Evolutionary conservation across 2,113 vertebrate species (phyloP).

Genomic region (Bos indicus): DNA sequence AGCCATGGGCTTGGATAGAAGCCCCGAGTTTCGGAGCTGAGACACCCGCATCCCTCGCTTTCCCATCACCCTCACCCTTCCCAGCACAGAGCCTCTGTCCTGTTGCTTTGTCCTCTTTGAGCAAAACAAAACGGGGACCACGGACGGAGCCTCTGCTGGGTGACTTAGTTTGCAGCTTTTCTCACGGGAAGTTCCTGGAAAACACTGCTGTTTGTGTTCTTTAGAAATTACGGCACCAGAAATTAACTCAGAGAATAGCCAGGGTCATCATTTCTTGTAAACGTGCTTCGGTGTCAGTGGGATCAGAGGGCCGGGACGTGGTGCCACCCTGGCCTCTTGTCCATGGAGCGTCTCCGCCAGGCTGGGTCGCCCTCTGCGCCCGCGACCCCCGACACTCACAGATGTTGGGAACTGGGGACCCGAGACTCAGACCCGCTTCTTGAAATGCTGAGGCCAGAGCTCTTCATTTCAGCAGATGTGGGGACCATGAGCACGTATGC

Average conservation of each 20-base stretch:
- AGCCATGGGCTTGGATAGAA: not conserved
- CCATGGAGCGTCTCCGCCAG: not conserved
- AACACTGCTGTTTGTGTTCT: not conserved
- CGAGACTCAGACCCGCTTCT: not conserved
- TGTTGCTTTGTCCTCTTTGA: not conserved
- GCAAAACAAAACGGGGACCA: not conserved
- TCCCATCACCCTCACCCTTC: rapidly evolving
- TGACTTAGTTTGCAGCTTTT: not conserved
- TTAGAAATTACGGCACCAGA: not conserved
- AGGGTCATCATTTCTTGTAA: not conserved
- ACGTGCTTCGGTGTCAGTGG: not conserved
- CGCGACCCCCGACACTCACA: rapidly evolving
- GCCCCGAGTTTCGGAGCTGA: rapidly evolving
- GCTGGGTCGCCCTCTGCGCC: rapidly evolving
- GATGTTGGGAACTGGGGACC: rapidly evolving
- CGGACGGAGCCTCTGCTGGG: rapidly evolving
- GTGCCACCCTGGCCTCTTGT: not conserved
- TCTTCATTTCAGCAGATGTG: not conserved
- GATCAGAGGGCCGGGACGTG: rapidly evolving
- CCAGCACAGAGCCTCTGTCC: not conserved
- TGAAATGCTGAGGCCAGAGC: not conserved
- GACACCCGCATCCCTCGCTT: rapidly evolving
- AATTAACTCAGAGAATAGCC: not conserved
- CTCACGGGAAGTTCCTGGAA: not conserved
- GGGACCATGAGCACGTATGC: rapidly evolving